These are phyloP conservation scores for Monodelphis domestica DNA, from an alignment of 2,797 vertebrate genomes.

Conservation along the genomic window DNA sequence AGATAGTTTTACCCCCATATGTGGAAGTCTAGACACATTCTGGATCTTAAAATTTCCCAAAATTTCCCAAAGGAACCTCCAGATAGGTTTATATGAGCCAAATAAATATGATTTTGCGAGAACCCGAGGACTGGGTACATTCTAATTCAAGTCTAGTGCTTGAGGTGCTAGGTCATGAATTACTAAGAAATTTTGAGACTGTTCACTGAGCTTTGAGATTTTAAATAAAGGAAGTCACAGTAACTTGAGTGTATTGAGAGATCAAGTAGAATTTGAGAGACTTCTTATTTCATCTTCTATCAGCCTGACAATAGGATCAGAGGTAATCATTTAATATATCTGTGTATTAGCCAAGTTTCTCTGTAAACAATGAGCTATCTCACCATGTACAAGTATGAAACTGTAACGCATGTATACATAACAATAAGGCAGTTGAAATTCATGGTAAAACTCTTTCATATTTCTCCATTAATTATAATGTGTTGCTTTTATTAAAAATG, in stretches of 20 bases:
- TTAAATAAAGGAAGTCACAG: conserved; percentile 23
- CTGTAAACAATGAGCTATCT: conserved; percentile 57
- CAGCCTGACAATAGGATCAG: conserved; percentile 52
- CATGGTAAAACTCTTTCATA: conserved; percentile 56
- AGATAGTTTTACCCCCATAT: neutral
- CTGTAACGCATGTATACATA: conserved; percentile 39
- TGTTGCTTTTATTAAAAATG: conserved; percentile 52
- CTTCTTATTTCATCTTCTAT: conserved; percentile 67
- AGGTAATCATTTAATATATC: conserved; percentile 59
- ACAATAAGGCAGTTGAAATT: conserved; percentile 58
- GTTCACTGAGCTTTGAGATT: conserved; percentile 15
- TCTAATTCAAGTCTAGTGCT: neutral
- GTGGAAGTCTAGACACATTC: neutral
- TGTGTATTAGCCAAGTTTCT: conserved; percentile 64
- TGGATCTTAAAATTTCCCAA: neutral
- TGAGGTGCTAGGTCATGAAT: neutral
- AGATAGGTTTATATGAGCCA: neutral
- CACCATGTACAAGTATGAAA: conserved; percentile 35
- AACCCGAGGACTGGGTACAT: neutral
- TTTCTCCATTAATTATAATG: conserved; percentile 45
- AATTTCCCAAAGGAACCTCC: neutral
- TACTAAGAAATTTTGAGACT: neutral
- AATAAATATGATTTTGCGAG: neutral
- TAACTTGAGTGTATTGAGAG: conserved; percentile 42
- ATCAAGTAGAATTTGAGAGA: conserved; percentile 9